Base-by-base conservation (phyloP, 2,888 invertebrate species). In the Ptychoptera albimana region DNA sequence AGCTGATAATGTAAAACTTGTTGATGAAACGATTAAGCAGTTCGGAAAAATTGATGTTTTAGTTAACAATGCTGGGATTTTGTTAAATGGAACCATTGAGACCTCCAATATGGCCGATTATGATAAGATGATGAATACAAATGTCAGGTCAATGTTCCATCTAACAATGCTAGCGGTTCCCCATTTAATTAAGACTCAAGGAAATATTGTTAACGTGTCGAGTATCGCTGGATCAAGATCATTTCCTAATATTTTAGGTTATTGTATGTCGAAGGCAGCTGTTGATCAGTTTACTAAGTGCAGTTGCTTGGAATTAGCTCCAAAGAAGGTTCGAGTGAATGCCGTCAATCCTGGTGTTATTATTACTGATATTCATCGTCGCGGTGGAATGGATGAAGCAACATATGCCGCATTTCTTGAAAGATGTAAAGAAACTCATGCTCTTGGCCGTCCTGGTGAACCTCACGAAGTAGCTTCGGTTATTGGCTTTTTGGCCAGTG, bases 251-350 rank as follows among this genome's bases (percentile, higher is more conserved):
- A 79, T 91, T n/a, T 63, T 93, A 44, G 81, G 91, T 1, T 97
- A 97, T 61, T 81, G 80, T 55, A 81, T 96, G 73, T 89, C 91
- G 7, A 97, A 97, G 69, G 73, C 89, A 37, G 91, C 92, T 6
- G 63, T 96, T 8, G 96, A 97, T 67, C 94, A 96, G 59, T 79
- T 97, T 52, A 97, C 96, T 0, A 74, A 82, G 58, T 92, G 92
- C 60, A 72, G 80, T 3, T 91, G 96, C 8, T 63, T 97, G 16
- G 94, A 88, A 56, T 64, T 88, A 45, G 87, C 78, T 16, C 55
- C 72, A 0, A 82, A 82, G 59, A 76, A 79, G 50, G 84, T 93
- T 0, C 71, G 93, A 30, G 88, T 88, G 0, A 94, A 94, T 62
- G 75, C 83, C 43, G 89, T 93, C 0, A 91, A 91, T 64, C 94